Percentiles rank a stretch among this genome's conserved stretches.
These are phyloP conservation scores for Autographa pulchrina DNA, from an alignment of 2,888 invertebrate species.

Conservation along the genomic window DNA sequence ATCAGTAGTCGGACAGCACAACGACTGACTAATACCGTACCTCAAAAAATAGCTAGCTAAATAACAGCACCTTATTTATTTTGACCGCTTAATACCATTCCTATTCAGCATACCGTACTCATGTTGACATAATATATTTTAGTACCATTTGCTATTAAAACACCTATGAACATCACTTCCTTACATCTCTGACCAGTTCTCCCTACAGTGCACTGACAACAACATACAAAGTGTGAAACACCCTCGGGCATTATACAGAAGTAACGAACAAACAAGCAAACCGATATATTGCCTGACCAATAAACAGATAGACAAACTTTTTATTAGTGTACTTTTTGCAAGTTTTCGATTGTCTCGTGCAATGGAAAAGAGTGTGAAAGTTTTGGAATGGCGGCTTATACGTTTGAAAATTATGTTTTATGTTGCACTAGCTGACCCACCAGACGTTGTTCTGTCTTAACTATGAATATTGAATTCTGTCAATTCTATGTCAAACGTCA, in stretches of 20 bases:
- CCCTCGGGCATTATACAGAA: constrained; percentile 50
- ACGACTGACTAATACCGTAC: no score
- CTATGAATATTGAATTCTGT: no score
- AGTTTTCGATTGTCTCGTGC: constrained; percentile 57
- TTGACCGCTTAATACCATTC: no score
- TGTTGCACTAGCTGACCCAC: no score
- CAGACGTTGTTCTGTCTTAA: no score
- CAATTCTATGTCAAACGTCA: no score
- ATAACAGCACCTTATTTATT: no score
- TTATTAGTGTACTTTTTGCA: constrained; percentile 68
- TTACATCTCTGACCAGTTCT: neutral
- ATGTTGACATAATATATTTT: no score
- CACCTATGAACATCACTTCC: neutral
- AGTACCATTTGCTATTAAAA: no score
- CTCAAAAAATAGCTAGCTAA: no score
- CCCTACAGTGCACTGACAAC: constrained; percentile 12
- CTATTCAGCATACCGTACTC: no score
- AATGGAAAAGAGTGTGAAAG: constrained; percentile 37
- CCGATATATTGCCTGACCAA: constrained; percentile 66
- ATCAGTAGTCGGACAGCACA: no score
- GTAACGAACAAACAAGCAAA: constrained; percentile 50
- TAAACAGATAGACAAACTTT: constrained; percentile 69
- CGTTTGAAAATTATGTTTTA: neutral
- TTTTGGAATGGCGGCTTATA: neutral
- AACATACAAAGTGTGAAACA: constrained; percentile 20